Evolutionary conservation across 2,888 invertebrate genomes (phyloP), one percentile per base, ranked within the genome.

Genomic region (Byasa hedistus): DNA sequence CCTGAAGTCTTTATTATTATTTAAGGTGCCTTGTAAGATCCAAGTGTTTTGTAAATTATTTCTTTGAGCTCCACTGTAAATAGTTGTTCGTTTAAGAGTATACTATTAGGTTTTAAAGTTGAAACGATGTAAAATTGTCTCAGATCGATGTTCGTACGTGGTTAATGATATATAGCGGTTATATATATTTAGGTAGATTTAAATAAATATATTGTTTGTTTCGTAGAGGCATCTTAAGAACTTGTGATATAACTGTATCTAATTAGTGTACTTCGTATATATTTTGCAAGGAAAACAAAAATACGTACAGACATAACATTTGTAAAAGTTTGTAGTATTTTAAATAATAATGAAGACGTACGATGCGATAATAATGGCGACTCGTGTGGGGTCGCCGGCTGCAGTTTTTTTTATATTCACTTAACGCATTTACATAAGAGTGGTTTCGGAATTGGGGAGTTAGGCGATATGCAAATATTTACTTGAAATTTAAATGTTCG

Each of bases 381-480:
- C 74, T 79, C 84, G 83, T 85, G 87, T 87, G 87, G 87, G 87
- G 87, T 85, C 86, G 80, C 80, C 86, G 86, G 86, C 82, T 86
- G 89, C 84, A 85, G 83, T 86, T 87, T 82, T 80, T 66, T 57
- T 61, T 32, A 85, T 84, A 84, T 86, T 85, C 87, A 83, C 76
- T 74, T 73, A 73, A 74, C 75, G 75, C 76, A 90, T 91, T 91
- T 87, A 89, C 89, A 90, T 91, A 84, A 85, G 82, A 90, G 83
- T 83, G 80, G 80, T 77, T 39, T 76, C 76, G 73, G 78, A 80
- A 84, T 89, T 87, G 83, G 88, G 88, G 88, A 83, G 87, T 88
- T 87, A 87, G 86, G 85, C 86, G 91, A 91, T 91, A 91, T 91
- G 91, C 90, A 91, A 91, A 91, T 91, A 90, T 90, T 89, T 89